phyloP scores from a whole-genome alignment of 1,140 invertebrate genomes.

The Chironomus striatipennis region DNA sequence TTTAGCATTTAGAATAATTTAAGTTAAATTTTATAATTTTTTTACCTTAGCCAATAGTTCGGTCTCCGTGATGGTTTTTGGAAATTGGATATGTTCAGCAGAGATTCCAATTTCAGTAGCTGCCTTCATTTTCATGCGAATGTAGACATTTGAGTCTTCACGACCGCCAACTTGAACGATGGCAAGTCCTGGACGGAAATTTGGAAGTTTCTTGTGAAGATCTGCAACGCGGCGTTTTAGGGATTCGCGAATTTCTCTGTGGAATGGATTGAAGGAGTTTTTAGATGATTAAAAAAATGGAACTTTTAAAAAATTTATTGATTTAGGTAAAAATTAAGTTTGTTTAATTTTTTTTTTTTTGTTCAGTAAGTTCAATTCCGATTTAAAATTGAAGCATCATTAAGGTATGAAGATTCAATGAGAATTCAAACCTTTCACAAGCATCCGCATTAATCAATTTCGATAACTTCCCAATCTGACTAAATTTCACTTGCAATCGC shows the following conservation, averaged over 20 bases:
- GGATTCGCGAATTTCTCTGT: slow-evolving; percentile 64
- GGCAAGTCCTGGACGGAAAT: slow-evolving; percentile 65
- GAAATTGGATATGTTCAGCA: slow-evolving; percentile 72
- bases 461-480: neutral
- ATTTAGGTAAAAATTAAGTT: too few relatives aligned
- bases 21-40: slow-evolving; percentile 2
- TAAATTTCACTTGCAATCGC: neutral
- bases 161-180: slow-evolving; percentile 87
- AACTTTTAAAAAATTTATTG: too few relatives aligned
- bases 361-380: too few relatives aligned
- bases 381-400: too few relatives aligned
- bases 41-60: slow-evolving; percentile 55
- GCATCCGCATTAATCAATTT: neutral
- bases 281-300: too few relatives aligned
- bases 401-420: too few relatives aligned
- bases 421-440: neutral
- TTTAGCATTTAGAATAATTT: neutral
- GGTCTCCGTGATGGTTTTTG: slow-evolving; percentile 69
- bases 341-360: too few relatives aligned
- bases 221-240: slow-evolving; percentile 56
- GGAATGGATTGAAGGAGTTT: slow-evolving; percentile 28
- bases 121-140: slow-evolving; percentile 91
- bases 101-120: slow-evolving; percentile 84
- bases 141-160: slow-evolving; percentile 99
- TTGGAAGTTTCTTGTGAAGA: slow-evolving; percentile 49